A percentile compares a stretch with the other conserved stretches of the same genome.
Evolutionary conservation across 2,113 vertebrate species (phyloP).

Genomic region (Solea solea): DNA sequence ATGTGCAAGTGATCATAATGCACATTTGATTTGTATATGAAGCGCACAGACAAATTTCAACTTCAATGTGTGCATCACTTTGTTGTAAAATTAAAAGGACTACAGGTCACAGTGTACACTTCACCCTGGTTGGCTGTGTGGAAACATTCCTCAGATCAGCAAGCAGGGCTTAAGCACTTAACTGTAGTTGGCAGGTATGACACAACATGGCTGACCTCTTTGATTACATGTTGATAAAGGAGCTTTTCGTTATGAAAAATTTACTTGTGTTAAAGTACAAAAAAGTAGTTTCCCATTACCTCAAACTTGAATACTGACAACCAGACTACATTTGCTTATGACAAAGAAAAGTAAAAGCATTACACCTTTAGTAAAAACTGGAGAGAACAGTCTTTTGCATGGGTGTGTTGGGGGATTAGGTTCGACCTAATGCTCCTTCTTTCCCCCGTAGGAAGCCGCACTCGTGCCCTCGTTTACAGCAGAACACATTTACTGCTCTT

Average conservation of each 20-base stretch:
- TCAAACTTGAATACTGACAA: constrained; percentile 83
- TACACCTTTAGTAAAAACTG: constrained; percentile 79
- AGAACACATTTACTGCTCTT: constrained; percentile 84
- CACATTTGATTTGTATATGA: constrained; percentile 61
- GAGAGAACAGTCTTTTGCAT: constrained; percentile 79
- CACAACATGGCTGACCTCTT: constrained; percentile 60
- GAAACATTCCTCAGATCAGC: constrained; percentile 76
- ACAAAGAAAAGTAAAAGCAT: constrained; percentile 79
- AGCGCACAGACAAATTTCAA: constrained; percentile 58
- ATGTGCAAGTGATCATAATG: constrained; percentile 68
- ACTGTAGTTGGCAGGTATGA: constrained; percentile 71
- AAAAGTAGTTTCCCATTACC: constrained; percentile 73
- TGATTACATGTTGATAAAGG: constrained; percentile 61
- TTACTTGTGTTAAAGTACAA: constrained; percentile 78
- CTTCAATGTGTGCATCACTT: constrained; percentile 67
- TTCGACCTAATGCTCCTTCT: constrained; percentile 66
- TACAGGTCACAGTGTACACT: constrained; percentile 74
- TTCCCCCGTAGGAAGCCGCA: constrained; percentile 60
- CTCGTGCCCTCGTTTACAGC: constrained; percentile 76
- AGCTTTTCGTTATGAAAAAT: constrained; percentile 75
- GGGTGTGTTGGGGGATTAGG: constrained; percentile 67
- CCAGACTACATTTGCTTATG: constrained; percentile 79
- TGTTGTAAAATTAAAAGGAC: constrained; percentile 63
- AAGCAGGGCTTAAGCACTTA: constrained; percentile 72
- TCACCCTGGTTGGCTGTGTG: constrained; percentile 68